Base-by-base conservation (phyloP, 2,888 invertebrate species). In the Melanchra persicariae region DNA sequence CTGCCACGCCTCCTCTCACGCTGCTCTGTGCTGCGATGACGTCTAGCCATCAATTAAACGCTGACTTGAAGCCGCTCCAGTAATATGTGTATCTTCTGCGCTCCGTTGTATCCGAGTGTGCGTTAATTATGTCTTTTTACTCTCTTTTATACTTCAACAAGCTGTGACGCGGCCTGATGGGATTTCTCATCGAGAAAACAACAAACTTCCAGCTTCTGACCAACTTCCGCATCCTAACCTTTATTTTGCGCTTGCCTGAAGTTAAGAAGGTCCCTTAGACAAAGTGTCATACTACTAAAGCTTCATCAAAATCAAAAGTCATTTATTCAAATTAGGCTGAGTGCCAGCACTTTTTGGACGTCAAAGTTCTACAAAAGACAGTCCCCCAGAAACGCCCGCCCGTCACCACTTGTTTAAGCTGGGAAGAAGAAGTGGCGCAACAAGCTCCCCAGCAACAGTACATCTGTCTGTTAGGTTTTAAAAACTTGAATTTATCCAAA, bases 21-120 rank as follows among this genome's bases (percentile, higher is more conserved):
- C 19, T 1, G 24, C 30, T 30, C 34, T 55, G 24, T 57, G 47
- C 26, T 52, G 47, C 26, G n/a, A 37, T 67, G 37, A 68, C 54
- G 51, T 61, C 65, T 52, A n/a, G 26, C 26, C 22, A 55, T 64
- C 63, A 76, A 68, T 77, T 26, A 77, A 1, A 34, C 17, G n/a
- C 30, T 54, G 49, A 54, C 59, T 54, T 59, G 62, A 49, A 37
- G 51, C 24, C 17, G 19, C n/a, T 26, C 34, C 40, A n/a, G 26
- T 30, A 12, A 19, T 61, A n/a, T 45, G 34, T 37, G 3, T 30
- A 26, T 26, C 22, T 47, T 8, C 15, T 61, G 54, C 26, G 30
- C 10, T 15, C 24, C n/a, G n/a, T n/a, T 54, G 15, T 43, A 6
- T 26, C 26, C 17, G 19, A 30, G 12, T 26, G 55, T 26, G 22